Conservation (phyloP, 2,888 invertebrate genomes). For the Pemphredon lugubris region DNA sequence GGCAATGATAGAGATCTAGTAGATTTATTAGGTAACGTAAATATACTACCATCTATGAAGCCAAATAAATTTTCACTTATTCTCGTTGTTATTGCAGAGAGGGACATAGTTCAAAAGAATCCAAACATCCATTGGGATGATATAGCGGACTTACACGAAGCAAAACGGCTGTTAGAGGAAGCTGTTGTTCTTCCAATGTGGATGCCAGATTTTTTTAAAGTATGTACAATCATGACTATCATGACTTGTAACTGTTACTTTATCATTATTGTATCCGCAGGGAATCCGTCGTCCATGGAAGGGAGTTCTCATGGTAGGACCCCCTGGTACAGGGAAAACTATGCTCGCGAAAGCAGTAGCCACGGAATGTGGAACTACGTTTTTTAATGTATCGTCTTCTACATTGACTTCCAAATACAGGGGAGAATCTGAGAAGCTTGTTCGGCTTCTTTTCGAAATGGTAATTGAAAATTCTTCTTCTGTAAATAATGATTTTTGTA, state of each 20-base stretch:
- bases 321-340: conserved; percentile 97
- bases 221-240: conserved; percentile 73
- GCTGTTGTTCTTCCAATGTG: conserved; percentile 98
- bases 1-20: conserved; percentile 95
- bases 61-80: conserved; percentile 35
- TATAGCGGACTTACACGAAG: conserved; percentile 94
- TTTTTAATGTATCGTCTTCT: conserved; percentile 98
- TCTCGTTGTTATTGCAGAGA: conserved; percentile 71
- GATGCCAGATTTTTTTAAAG: conserved; percentile 99
- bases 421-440: conserved; percentile 99
- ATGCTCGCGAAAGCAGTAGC: conserved; percentile 99
- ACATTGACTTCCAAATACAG: conserved; percentile 99
- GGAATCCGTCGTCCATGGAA: conserved; percentile 98
- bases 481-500: conserved; percentile 3
- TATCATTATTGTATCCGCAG: conserved; percentile 80
- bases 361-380: conserved; percentile 98
- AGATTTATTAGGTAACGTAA: conserved; percentile 89
- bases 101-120: conserved; percentile 98
- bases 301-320: conserved; percentile 96
- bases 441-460: conserved; percentile 98
- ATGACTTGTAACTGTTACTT: not conserved
- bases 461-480: conserved; percentile 80
- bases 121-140: conserved; percentile 98
- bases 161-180: conserved; percentile 95
- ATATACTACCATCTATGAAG: not conserved